Evolutionary conservation across 2,113 vertebrate species (phyloP), one percentile per base, ranked within the genome.

Genomic region (Paedocypris sp.): DNA sequence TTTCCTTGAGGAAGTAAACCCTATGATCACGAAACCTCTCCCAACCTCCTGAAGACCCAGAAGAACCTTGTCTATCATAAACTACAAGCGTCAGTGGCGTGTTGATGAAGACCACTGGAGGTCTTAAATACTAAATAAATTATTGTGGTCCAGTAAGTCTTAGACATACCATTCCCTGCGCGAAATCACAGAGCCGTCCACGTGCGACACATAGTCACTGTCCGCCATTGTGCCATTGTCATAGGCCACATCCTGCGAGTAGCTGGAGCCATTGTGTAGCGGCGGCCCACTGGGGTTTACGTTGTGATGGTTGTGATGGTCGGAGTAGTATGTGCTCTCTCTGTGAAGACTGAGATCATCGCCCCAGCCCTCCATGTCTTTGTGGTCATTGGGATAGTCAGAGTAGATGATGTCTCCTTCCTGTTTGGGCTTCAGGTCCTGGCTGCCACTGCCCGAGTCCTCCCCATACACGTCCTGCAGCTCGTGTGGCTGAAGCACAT

Each of bases 81-180:
- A n/a, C n/a, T n/a, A n/a, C n/a, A n/a, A n/a, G n/a, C n/a, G n/a
- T n/a, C n/a, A n/a, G n/a, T n/a, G n/a, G n/a, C n/a, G n/a, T n/a
- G n/a, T n/a, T n/a, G n/a, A n/a, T n/a, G n/a, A n/a, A n/a, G n/a
- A n/a, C n/a, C n/a, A n/a, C n/a, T n/a, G n/a, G n/a, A n/a, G n/a
- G n/a, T n/a, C n/a, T n/a, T n/a, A n/a, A n/a, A n/a, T n/a, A n/a
- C n/a, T n/a, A n/a, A n/a, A n/a, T 57, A 49, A 49, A 49, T 50
- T 19, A 33, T 23, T 23, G 13, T 38, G 31, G 29, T 49, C 13
- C 31, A 39, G 26, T 41, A 42, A 47, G 11, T 49, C 75, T 88
- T 89, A 98, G 76, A 97, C 92, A 75, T 97, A 97, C 93, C 94
- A 97, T 86, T 98, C 94, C 75, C 91, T 90, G 76, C 94, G 91